Evolutionary conservation across 2,113 vertebrate species (phyloP), one percentile per base, ranked within the genome.

Genomic region (Peromyscus californicus): DNA sequence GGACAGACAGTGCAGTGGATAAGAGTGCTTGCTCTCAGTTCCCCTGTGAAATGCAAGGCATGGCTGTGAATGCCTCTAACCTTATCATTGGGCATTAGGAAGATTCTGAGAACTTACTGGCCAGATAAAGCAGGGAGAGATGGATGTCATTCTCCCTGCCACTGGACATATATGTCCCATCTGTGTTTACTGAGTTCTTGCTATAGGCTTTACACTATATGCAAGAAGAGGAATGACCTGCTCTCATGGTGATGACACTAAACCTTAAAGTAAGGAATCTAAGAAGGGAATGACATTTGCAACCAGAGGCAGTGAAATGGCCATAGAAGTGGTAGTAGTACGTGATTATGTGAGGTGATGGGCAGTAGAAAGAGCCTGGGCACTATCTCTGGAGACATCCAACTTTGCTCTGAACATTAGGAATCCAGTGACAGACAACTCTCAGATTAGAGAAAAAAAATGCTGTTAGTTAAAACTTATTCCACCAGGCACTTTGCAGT

Each of bases 281-380:
- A 3, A 67, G n/a, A 92, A 83, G 69, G 39, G 70, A 95, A 96
- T 42, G 51, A 65, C 80, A 39, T 74, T 89, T 93, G 36, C 80
- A 74, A 24, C 16, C 69, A 24, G 84, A 39, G 4, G n/a, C 89
- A 67, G 65, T 95, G 89, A 88, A 89, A 78, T 67, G 61, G 39
- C 78, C 54, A 69, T 84, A n/a, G 75, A 94, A 84, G 42, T 75
- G 89, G 90, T 89, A 79, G 36, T 31, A 75, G 29, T 31, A 79
- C 21, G 24, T n/a, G 39, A 7, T 33, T 45, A 39, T 76, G 86
- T 87, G 45, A 82, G n/a, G 45, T 86, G 80, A 75, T 26, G 70
- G 83, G 24, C n/a, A 65, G 84, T 63, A 93, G 74, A 94, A 45
- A 79, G 69, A 78, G 26, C 2, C 74, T 39, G 36, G 54, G 63